These are phyloP conservation scores for Gopherus evgoodei DNA, from an alignment of 2,113 vertebrate genomes.

Conservation along the genomic window DNA sequence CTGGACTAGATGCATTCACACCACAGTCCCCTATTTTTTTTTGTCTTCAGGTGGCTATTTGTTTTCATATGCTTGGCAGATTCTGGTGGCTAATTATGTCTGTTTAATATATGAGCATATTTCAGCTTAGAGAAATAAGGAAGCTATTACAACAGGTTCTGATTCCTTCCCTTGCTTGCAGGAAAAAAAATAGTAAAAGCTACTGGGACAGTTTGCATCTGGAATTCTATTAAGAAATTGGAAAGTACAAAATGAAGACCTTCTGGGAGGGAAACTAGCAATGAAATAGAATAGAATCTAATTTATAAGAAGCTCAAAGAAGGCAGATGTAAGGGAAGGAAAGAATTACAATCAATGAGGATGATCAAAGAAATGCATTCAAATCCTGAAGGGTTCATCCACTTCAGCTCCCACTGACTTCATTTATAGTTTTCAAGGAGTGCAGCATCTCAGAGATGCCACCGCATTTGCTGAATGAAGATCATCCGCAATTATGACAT, in stretches of 20 bases:
- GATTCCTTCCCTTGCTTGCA: not conserved
- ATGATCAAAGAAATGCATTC: conserved; percentile 19
- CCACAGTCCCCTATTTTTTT: not conserved
- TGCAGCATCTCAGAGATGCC: not conserved
- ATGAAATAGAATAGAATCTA: not conserved
- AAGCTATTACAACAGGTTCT: not conserved
- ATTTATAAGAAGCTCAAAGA: not conserved
- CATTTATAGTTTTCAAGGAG: not conserved
- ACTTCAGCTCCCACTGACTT: too few relatives aligned
- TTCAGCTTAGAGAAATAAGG: conserved; percentile 7
- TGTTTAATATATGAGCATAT: not conserved
- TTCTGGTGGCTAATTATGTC: not conserved
- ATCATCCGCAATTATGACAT: not conserved
- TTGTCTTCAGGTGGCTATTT: conserved; percentile 6
- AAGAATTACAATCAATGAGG: not conserved
- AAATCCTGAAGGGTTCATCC: not conserved
- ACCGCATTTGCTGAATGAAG: not conserved
- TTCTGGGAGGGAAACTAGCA: not conserved
- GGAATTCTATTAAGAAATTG: not conserved
- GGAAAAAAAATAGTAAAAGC: not conserved
- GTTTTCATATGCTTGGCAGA: not conserved
- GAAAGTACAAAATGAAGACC: not conserved
- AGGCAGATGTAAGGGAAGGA: not conserved
- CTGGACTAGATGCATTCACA: not conserved
- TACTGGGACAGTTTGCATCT: not conserved